Conservation (phyloP, 1,140 invertebrate genomes). For the Hycleus phaleratus region DNA sequence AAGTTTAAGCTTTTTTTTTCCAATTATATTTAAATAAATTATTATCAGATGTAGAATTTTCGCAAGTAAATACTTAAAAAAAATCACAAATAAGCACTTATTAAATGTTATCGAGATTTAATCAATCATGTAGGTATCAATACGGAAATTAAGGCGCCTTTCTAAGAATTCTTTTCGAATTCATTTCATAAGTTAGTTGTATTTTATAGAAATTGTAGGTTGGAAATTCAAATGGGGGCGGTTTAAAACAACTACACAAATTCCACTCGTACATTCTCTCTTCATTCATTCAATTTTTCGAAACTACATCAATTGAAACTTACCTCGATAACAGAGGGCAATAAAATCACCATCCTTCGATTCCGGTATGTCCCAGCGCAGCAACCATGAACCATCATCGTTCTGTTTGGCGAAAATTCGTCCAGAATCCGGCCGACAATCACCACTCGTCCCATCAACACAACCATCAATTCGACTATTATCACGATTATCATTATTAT, state of each 20-base stretch:
- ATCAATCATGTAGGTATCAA: slow-evolving; percentile 1
- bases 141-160: slow-evolving; percentile 5
- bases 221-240: too few relatives aligned
- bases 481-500: slow-evolving; percentile 1
- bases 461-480: not conserved
- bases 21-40: too few relatives aligned
- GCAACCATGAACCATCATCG: slow-evolving; percentile 26
- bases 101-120: not conserved
- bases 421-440: slow-evolving; percentile 10
- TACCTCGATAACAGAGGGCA: slow-evolving; percentile 31
- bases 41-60: too few relatives aligned
- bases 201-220: too few relatives aligned
- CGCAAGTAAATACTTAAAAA: slow-evolving; percentile 4
- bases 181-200: too few relatives aligned
- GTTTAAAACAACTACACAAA: too few relatives aligned
- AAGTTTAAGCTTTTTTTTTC: too few relatives aligned
- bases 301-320: not conserved
- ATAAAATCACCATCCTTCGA: slow-evolving; percentile 32
- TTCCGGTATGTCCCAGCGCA: slow-evolving; percentile 26
- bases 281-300: too few relatives aligned
- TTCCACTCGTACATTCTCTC: too few relatives aligned
- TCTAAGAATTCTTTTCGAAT: not conserved
- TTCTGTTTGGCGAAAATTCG: slow-evolving; percentile 22
- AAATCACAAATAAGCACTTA: slow-evolving; percentile 5
- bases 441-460: slow-evolving; percentile 9